Base-by-base conservation (phyloP, 2,113 vertebrate species). In the Phainopepla nitens region DNA sequence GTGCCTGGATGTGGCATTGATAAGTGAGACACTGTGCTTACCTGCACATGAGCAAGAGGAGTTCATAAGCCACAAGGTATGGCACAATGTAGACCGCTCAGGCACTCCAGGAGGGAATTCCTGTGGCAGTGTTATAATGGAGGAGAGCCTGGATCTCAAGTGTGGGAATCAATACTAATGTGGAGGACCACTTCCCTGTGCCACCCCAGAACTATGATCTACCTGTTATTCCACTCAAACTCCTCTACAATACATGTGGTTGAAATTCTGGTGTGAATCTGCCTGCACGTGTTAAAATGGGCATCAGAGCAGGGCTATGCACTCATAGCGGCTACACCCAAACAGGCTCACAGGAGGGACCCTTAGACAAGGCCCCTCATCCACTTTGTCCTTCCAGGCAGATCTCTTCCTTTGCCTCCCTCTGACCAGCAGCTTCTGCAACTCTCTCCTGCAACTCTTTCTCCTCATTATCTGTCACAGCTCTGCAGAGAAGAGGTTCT, bases 81-180 rank as follows among this genome's bases (percentile, higher is more conserved):
- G 31, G 57, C 39, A 36, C 28, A 49, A 7, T 1, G 2, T 0
- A 44, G 22, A 28, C 14, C 49, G 19, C n/a, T 10, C 64, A 44
- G 28, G 27, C 11, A 6, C 60, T 62, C 27, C 39, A 19, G 39
- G 10, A 45, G 31, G 8, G 22, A 87, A 62, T 29, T 36, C 13
- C 28, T 36, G 4, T 2, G 11, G 39, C 53, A 69, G 21, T 18
- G 9, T 4, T 36, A 3, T 11, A 47, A 68, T 0, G 2, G 42
- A 75, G 19, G 13, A 75, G 9, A 82, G 15, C 25, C 51, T 66
- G 22, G 42, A 11, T 22, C 31, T 51, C 31, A 75, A 24, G 39
- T n/a, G 10, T 0, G 1, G 39, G 13, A 68, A 64, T 22, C 33
- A 19, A 39, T 11, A 41, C 6, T 15, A 35, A 17, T 0, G 0